phyloP scores from a whole-genome alignment of 2,113 vertebrate species.

The Corapipo altera region DNA sequence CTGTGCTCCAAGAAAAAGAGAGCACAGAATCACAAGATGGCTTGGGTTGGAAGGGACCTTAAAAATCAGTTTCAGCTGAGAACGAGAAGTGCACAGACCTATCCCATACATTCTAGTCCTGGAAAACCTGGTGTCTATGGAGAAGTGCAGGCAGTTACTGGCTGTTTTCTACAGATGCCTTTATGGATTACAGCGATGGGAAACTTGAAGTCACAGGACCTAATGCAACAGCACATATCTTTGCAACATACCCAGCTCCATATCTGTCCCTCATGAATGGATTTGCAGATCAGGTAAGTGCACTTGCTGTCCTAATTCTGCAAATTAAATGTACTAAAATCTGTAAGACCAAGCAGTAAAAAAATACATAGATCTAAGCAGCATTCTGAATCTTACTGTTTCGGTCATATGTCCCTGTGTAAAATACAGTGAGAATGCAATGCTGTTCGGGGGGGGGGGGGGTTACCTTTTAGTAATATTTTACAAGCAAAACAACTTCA shows the following conservation, averaged over 20 bases:
- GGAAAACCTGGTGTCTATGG: neutral
- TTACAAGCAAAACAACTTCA: neutral
- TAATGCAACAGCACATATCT: constrained; percentile 92
- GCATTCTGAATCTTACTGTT: neutral
- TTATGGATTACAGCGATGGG: constrained; percentile 83
- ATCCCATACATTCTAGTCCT: neutral
- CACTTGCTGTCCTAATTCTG: neutral
- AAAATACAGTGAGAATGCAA: neutral
- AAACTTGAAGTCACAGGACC: constrained; percentile 78
- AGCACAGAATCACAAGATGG: neutral
- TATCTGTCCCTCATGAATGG: constrained; percentile 85
- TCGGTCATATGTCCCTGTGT: neutral
- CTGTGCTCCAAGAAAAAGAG: neutral
- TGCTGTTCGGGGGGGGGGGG: neutral
- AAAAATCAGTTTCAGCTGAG: neutral
- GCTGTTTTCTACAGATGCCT: constrained; percentile 78
- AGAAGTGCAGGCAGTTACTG: neutral
- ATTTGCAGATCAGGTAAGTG: constrained; percentile 89
- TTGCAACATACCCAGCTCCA: constrained; percentile 89
- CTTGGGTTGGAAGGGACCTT: neutral
- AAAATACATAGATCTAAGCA: rapidly evolving
- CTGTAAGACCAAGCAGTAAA: neutral
- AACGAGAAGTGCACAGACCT: neutral
- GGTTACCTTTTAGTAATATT: neutral
- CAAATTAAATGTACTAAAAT: neutral